These are phyloP conservation scores for Homarus americanus DNA, from an alignment of 1,140 invertebrate species.

Conservation along the genomic window DNA sequence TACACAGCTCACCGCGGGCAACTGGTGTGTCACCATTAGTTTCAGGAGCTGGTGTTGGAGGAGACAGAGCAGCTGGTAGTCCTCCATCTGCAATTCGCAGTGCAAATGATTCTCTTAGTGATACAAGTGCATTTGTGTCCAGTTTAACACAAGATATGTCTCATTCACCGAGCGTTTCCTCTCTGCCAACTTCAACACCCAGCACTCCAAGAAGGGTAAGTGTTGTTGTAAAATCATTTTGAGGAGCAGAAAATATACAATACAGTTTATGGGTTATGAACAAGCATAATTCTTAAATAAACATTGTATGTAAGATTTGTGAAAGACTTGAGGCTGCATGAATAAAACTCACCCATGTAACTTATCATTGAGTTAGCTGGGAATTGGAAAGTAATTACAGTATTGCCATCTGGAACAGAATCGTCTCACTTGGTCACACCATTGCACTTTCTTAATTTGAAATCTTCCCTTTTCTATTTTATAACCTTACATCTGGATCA, in stretches of 20 bases:
- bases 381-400: too few relatives aligned
- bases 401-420: too few relatives aligned
- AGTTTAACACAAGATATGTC: constrained; percentile 83
- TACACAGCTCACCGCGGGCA: constrained; percentile 65
- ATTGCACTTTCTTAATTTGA: too few relatives aligned
- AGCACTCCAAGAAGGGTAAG: constrained; percentile 76
- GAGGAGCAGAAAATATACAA: background rate
- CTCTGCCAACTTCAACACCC: constrained; percentile 79
- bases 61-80: constrained; percentile 49
- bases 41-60: constrained; percentile 45
- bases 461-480: too few relatives aligned
- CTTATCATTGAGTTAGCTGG: too few relatives aligned
- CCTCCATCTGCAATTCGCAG: constrained; percentile 62
- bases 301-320: too few relatives aligned
- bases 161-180: constrained; percentile 80
- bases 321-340: too few relatives aligned
- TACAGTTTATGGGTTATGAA: too few relatives aligned
- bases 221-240: background rate
- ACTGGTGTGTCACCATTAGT: constrained; percentile 62
- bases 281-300: too few relatives aligned
- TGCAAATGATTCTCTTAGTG: constrained; percentile 80
- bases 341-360: too few relatives aligned
- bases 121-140: constrained; percentile 84
- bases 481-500: too few relatives aligned
- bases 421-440: too few relatives aligned